Evolutionary conservation across 1,140 invertebrate genomes (phyloP).

Genomic region (Bombus breviceps): DNA sequence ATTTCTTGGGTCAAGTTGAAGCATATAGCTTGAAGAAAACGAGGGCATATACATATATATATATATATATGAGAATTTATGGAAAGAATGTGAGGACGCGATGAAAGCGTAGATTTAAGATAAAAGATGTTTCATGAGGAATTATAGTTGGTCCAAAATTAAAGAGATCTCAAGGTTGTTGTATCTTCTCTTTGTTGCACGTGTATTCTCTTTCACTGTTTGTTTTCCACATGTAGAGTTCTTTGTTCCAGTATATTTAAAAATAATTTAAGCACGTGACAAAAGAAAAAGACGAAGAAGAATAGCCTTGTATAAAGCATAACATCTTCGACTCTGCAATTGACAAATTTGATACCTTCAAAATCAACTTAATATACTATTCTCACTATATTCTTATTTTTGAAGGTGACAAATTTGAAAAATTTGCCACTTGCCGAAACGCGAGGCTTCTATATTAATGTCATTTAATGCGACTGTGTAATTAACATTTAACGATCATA

Average conservation of each 20-base stretch:
- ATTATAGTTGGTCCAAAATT: neutral
- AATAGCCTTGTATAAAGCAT: neutral
- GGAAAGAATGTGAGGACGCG: neutral
- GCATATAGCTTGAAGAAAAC: neutral
- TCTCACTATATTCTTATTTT: neutral
- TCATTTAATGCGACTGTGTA: neutral
- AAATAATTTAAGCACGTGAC: neutral
- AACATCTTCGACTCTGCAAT: neutral
- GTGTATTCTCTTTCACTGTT: neutral
- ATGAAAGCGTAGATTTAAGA: neutral
- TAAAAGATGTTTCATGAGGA: neutral
- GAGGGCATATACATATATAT: neutral
- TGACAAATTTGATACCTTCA: neutral
- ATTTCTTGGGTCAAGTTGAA: neutral
- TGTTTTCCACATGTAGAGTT: neutral
- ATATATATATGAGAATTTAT: neutral
- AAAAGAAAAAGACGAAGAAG: neutral
- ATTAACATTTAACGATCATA: neutral
- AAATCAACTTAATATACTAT: neutral
- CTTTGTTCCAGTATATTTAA: conserved; percentile 13
- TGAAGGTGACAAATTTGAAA: neutral
- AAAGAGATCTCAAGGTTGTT: neutral
- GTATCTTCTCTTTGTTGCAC: neutral
- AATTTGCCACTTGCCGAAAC: neutral
- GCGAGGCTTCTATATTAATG: no score